Conservation (phyloP, 2,888 invertebrate species). For the Sinohyriopsis cumingii region DNA sequence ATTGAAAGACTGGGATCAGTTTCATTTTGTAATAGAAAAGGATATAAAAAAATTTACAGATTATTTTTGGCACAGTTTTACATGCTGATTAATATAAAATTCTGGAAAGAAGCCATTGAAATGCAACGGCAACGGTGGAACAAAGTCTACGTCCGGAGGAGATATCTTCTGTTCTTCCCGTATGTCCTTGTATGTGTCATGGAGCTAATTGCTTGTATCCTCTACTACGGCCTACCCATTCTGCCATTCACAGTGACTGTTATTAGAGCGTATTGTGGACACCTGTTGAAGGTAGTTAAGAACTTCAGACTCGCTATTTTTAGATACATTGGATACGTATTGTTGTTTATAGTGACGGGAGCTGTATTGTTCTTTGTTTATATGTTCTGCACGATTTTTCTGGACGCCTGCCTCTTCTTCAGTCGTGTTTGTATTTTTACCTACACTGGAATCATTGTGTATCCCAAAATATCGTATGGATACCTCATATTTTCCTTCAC, state of each 20-base stretch:
- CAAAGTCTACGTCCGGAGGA: background rate
- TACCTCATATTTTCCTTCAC: slow-evolving; percentile 37
- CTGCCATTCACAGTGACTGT: slow-evolving; percentile 20
- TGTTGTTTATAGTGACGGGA: slow-evolving; percentile 1
- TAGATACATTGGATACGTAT: background rate
- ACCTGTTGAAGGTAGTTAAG: background rate
- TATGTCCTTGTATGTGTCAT: slow-evolving; percentile 22
- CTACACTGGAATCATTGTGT: slow-evolving; percentile 39
- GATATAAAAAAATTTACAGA: slow-evolving; percentile 24
- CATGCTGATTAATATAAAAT: slow-evolving; percentile 32
- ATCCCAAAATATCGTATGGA: slow-evolving; percentile 35
- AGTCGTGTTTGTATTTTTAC: slow-evolving; percentile 33
- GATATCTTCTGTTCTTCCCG: slow-evolving; percentile 7
- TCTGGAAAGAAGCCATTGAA: slow-evolving; percentile 26
- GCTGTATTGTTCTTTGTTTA: slow-evolving; percentile 21
- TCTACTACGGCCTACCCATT: slow-evolving; percentile 30
- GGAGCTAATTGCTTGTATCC: slow-evolving; percentile 21
- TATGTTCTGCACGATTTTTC: slow-evolving; percentile 40
- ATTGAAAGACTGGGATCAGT: slow-evolving; percentile 24
- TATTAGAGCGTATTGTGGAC: slow-evolving; percentile 22
- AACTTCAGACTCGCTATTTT: background rate
- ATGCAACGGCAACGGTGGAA: slow-evolving; percentile 19
- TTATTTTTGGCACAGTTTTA: slow-evolving; percentile 25
- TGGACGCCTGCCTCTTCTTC: slow-evolving; percentile 36
- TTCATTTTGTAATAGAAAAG: slow-evolving; percentile 7